Conservation (phyloP, 2,888 invertebrate genomes). For the Chrysotoxum bicinctum region DNA sequence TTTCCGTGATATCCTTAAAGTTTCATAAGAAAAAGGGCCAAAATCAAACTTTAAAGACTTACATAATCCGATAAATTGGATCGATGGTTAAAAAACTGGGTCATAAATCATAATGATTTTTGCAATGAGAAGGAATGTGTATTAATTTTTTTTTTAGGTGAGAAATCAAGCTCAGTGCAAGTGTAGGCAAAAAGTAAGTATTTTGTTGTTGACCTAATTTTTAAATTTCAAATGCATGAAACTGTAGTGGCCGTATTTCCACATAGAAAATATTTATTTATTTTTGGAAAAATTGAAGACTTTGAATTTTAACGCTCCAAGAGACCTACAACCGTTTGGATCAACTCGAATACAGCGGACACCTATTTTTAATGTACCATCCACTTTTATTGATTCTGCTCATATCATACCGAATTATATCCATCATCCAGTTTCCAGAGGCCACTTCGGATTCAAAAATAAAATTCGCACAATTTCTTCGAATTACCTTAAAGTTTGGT, state of each 20-base stretch:
- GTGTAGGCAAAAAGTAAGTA: too few relatives aligned
- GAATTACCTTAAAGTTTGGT: not conserved
- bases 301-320: not conserved
- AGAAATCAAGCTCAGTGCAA: too few relatives aligned
- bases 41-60: constrained; percentile 27
- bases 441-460: not conserved
- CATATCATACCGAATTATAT: not conserved
- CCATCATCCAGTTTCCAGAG: not conserved
- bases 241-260: too few relatives aligned
- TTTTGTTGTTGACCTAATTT: too few relatives aligned
- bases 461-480: not conserved
- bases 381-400: not conserved
- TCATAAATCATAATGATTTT: too few relatives aligned
- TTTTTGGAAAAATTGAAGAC: not conserved
- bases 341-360: not conserved
- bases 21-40: not conserved
- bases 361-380: not conserved
- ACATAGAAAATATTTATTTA: too few relatives aligned
- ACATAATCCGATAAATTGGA: too few relatives aligned
- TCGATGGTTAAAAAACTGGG: too few relatives aligned
- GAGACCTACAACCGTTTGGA: not conserved
- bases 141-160: too few relatives aligned
- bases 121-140: too few relatives aligned
- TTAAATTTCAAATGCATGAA: too few relatives aligned
- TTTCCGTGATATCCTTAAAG: constrained; percentile 14